Evolutionary conservation across 1,140 invertebrate species (phyloP).

Genomic region (Panulirus ornatus): DNA sequence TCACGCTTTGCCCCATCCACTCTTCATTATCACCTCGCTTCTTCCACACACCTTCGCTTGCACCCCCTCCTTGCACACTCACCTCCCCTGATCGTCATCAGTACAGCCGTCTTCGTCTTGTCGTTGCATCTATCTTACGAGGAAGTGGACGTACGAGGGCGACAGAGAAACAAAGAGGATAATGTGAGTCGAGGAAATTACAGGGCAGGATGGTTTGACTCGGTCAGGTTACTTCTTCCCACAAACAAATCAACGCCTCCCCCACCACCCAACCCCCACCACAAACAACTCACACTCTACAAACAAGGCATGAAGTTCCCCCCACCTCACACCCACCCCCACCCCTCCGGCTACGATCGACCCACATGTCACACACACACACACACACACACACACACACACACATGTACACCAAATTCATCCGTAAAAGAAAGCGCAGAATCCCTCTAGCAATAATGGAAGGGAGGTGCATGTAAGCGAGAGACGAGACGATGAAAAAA

Average conservation of each 20-base stretch:
- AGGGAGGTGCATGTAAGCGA: too few relatives aligned
- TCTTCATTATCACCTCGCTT: not conserved
- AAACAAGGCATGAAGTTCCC: not conserved
- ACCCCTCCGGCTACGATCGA: too few relatives aligned
- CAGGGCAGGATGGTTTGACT: not conserved
- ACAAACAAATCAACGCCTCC: too few relatives aligned
- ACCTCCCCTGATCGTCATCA: not conserved
- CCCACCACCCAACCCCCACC: too few relatives aligned
- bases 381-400: not conserved
- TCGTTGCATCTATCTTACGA: not conserved
- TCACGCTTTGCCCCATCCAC: not conserved
- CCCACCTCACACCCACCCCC: not conserved
- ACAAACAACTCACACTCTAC: too few relatives aligned
- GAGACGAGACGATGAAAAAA: too few relatives aligned
- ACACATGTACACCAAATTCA: constrained; percentile 1
- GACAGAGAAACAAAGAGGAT: too few relatives aligned
- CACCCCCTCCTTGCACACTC: not conserved
- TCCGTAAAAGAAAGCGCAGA: too few relatives aligned
- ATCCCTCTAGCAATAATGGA: too few relatives aligned
- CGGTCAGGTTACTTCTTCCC: not conserved
- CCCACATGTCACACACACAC: not conserved
- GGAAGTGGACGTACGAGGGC: too few relatives aligned
- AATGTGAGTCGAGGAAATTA: not conserved
- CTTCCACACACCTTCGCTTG: not conserved
- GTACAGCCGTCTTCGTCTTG: not conserved